Percentiles rank a stretch among this genome's conserved stretches.
Evolutionary conservation across 2,888 invertebrate species (phyloP).

Genomic region (Neelides folsomi): DNA sequence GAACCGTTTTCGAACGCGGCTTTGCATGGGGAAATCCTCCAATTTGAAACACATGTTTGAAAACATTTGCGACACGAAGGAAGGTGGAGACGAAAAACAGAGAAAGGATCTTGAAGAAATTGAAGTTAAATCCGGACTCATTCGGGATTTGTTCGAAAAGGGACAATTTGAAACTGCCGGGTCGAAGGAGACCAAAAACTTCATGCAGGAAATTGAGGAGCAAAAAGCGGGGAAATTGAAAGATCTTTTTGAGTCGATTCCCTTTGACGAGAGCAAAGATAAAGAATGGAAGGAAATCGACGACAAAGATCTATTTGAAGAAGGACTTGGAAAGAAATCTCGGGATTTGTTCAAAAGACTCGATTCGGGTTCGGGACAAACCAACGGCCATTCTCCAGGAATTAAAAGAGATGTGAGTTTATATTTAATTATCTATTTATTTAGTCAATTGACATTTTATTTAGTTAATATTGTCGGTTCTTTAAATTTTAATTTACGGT

Average conservation of each 20-base stretch:
- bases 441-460: too few species aligned
- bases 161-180: too few species aligned
- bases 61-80: constrained; percentile 51
- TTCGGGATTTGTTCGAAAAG: too few species aligned
- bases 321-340: constrained; percentile 3
- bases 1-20: constrained; percentile 65
- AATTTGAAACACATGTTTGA: constrained; percentile 86
- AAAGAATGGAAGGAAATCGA: constrained; percentile 2
- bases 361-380: too few species aligned
- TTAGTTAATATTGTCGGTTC: too few species aligned
- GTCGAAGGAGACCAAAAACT: too few species aligned
- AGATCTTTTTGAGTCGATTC: too few species aligned
- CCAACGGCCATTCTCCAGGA: too few species aligned
- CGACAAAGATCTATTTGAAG: constrained; percentile 7
- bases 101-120: constrained; percentile 13
- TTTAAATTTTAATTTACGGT: too few species aligned
- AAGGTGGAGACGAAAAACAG: constrained; percentile 20
- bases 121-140: constrained; percentile 42
- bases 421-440: too few species aligned
- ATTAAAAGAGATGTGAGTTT: too few species aligned
- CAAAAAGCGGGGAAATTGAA: constrained; percentile 1
- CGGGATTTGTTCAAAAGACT: background rate
- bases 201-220: constrained; percentile 7
- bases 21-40: constrained; percentile 65
- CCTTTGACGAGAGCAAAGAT: too few species aligned